Base-by-base conservation (phyloP, 2,797 vertebrate genomes). In the Yasuhikotakia modesta region DNA sequence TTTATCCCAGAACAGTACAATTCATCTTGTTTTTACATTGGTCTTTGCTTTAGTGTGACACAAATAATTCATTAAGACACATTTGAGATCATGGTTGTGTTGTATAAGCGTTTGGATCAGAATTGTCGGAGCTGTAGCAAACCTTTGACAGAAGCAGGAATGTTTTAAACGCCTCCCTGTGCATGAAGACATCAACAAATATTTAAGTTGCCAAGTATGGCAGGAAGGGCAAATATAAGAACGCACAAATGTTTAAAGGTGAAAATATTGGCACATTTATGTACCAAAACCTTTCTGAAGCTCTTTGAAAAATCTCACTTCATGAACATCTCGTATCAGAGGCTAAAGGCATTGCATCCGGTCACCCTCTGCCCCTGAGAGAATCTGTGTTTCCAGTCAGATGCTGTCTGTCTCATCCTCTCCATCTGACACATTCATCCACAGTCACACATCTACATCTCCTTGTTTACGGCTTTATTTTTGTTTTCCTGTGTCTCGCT, bases 401-500 rank as follows among this genome's bases (percentile, higher is more conserved):
- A 69, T 69, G 69, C 22, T 12, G 22, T 48, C 32, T 13, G 61
- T 72, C 64, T 64, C 53, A 21, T 66, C 75, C 35, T 69, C 74
- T 77, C 55, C 64, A 60, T 46, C 63, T 50, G 55, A 61, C 32
- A 69, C 43, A 61, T 81, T 77, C 68, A 73, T 70, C 69, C 4
- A 17, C 67, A 70, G 61, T 50, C 64, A 66, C 24, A 61, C n/a
- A 69, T 76, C 57, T 72, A 71, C 21, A 65, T 63, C 74, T 65
- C 45, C 69, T 70, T 75, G 57, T 72, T 73, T 72, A 76, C 67
- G 48, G 19, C 14, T 43, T 70, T 70, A 67, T 78, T 75, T 57
- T 52, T 68, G 52, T 70, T 80, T 83, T 73, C 16, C 68, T 76
- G 58, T 72, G 68, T 71, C 46, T 57, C 24, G 21, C 50, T 71